phyloP scores from a whole-genome alignment of 2,888 invertebrate species.

The Lydus trimaculatus region DNA sequence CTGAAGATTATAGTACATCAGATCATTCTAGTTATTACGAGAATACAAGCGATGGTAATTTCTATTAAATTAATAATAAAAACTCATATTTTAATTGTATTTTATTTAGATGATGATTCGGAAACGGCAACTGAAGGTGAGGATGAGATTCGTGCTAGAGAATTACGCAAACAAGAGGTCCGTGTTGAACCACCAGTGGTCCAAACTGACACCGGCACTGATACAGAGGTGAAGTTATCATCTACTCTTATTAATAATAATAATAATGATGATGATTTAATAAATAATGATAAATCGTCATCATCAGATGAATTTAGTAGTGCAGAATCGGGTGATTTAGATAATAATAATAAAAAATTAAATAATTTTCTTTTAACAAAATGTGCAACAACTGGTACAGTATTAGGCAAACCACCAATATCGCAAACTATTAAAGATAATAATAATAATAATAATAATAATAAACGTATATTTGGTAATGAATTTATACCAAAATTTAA shows the following conservation, averaged over 20 bases:
- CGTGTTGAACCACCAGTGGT: constrained; percentile 69
- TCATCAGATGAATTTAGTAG: constrained; percentile 54
- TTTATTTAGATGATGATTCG: constrained; percentile 66
- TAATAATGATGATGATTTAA: not conserved
- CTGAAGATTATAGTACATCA: constrained; percentile 57
- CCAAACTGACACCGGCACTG: constrained; percentile 71
- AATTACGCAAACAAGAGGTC: constrained; percentile 73
- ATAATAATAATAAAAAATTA: constrained; percentile 17
- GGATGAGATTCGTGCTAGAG: constrained; percentile 72
- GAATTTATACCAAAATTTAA: constrained; percentile 55
- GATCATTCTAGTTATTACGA: constrained; percentile 62
- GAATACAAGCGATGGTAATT: constrained; percentile 62
- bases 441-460: no score
- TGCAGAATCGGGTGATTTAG: constrained; percentile 50
- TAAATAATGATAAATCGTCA: constrained; percentile 17
- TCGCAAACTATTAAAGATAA: constrained; percentile 45
- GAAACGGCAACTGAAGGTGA: constrained; percentile 79
- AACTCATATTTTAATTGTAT: constrained; percentile 22
- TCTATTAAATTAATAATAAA: constrained; percentile 13
- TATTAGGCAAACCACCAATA: constrained; percentile 15
- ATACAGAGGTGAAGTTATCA: constrained; percentile 73
- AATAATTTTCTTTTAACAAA: constrained; percentile 36
- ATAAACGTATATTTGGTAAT: constrained; percentile 50
- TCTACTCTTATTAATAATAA: constrained; percentile 33
- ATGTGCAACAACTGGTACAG: constrained; percentile 44